phyloP scores from a whole-genome alignment of 2,113 vertebrate species.

The Labeo rohita region DNA sequence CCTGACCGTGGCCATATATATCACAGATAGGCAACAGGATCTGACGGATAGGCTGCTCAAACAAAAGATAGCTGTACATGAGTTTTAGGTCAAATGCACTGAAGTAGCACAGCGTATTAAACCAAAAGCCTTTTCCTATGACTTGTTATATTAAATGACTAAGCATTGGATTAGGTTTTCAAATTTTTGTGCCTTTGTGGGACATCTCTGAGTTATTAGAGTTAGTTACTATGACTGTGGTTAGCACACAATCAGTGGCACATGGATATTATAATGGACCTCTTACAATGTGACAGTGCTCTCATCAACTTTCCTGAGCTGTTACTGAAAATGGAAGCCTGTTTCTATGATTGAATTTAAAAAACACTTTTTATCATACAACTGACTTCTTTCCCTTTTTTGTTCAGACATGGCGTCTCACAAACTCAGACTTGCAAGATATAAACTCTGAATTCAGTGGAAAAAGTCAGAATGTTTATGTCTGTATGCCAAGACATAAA shows the following conservation, averaged over 20 bases:
- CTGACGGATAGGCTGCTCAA: not conserved
- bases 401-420: no score
- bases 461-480: no score
- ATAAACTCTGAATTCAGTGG: no score
- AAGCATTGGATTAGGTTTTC: conserved; percentile 13
- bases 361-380: no score
- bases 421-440: no score
- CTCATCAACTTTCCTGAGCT: not conserved
- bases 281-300: not conserved
- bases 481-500: no score
- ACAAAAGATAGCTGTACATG: not conserved
- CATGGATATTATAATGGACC: not conserved
- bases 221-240: not conserved
- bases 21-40: not conserved
- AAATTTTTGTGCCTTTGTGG: conserved; percentile 5
- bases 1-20: conserved; percentile 17
- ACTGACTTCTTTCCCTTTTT: no score
- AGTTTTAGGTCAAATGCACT: conserved; percentile 11
- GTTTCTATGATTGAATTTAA: not conserved
- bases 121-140: conserved; percentile 23
- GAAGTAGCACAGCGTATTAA: conserved; percentile 11
- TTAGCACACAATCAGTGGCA: not conserved
- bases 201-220: not conserved
- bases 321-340: not conserved
- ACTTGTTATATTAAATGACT: conserved; percentile 16